Evolutionary conservation across 1,140 invertebrate genomes (phyloP).

Genomic region (Pogonognathellus flavescens): DNA sequence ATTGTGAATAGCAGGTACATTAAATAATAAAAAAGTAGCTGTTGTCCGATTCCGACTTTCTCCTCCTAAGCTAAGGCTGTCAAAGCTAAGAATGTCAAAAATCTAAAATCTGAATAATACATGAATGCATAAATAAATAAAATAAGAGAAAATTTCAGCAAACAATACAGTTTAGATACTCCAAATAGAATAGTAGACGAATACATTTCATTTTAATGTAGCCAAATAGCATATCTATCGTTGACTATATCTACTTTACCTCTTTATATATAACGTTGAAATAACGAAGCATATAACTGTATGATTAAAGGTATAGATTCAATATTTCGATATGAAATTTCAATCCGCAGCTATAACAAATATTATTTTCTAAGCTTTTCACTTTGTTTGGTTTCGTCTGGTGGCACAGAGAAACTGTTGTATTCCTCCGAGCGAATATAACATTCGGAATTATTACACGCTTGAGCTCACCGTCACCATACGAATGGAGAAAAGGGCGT

Average conservation of each 20-base stretch:
- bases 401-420: background rate
- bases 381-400: background rate
- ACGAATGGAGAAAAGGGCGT: background rate
- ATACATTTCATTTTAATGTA: no score
- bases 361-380: slow-evolving; percentile 10
- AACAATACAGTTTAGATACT: no score
- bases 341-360: slow-evolving; percentile 4
- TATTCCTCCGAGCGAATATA: background rate
- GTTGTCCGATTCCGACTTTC: slow-evolving; percentile 23
- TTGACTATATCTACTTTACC: no score
- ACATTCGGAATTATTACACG: slow-evolving; percentile 4
- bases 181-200: no score
- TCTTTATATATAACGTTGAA: background rate
- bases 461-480: background rate
- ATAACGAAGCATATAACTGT: background rate
- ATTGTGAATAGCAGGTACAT: slow-evolving; percentile 27
- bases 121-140: slow-evolving; percentile 47
- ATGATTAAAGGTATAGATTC: no score
- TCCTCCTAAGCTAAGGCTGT: background rate
- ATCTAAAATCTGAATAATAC: slow-evolving; percentile 35
- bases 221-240: no score
- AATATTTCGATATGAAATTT: slow-evolving; percentile 3
- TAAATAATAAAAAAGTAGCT: slow-evolving; percentile 19
- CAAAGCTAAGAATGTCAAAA: slow-evolving; percentile 20
- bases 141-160: background rate